Percentiles rank a stretch among this genome's conserved stretches.
phyloP scores from a whole-genome alignment of 2,797 vertebrate genomes.

The Malacoctenus gilli region DNA sequence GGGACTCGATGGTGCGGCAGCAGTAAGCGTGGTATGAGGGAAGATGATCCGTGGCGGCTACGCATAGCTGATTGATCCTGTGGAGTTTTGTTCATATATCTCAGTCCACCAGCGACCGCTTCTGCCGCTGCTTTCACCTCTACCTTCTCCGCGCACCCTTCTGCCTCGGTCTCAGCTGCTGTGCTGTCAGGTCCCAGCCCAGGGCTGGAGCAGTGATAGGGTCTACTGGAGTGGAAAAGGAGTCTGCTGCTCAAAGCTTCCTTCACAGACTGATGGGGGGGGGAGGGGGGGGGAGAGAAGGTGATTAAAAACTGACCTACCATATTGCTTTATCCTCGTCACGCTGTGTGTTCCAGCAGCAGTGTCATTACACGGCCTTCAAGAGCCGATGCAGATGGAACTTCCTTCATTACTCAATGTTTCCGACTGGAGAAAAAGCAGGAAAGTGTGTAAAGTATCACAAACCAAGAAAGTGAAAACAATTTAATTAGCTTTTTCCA shows the following conservation, averaged over 20 bases:
- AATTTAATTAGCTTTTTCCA: background rate
- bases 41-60: constrained; percentile 74
- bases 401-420: too few species aligned
- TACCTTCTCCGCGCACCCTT: constrained; percentile 27
- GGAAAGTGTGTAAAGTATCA: background rate
- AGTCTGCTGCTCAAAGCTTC: constrained; percentile 43
- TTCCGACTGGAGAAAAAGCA: too few species aligned
- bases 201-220: constrained; percentile 41
- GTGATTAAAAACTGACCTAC: constrained; percentile 61
- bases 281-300: constrained; percentile 23
- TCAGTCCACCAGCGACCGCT: constrained; percentile 51
- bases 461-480: background rate
- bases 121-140: constrained; percentile 53
- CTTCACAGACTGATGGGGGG: constrained; percentile 25
- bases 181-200: constrained; percentile 44
- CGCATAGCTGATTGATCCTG: constrained; percentile 72
- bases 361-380: constrained; percentile 36
- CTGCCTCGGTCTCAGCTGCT: constrained; percentile 54
- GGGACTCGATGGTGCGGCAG: constrained; percentile 31
- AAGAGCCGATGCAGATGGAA: constrained; percentile 39
- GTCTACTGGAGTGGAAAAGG: constrained; percentile 65
- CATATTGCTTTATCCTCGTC: constrained; percentile 46
- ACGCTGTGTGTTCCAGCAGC: constrained; percentile 27
- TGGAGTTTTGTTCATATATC: constrained; percentile 69
- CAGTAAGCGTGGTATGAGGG: constrained; percentile 54